Base-by-base conservation (phyloP, 2,888 invertebrate genomes). In the Miltochrista miniata region DNA sequence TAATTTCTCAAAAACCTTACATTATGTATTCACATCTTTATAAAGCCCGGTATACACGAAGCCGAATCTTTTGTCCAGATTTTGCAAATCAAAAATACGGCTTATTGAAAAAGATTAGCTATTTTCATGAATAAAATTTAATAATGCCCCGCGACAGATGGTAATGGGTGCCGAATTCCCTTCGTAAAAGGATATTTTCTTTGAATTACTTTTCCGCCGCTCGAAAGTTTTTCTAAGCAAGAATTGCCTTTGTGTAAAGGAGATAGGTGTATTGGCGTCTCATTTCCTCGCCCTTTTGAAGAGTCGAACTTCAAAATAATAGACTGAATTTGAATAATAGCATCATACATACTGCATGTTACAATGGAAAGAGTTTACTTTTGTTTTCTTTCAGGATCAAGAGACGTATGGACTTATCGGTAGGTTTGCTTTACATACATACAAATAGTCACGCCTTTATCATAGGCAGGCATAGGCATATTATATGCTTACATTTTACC, bases 311-410 rank as follows among this genome's bases (percentile, higher is more conserved):
- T 51, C 57, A 64, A 62, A 71, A 83, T 80, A 84, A 83, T 74
- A 72, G 76, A 58, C 52, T 47, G 72, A 75, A 84, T 85, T 85
- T 86, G 83, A 86, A 86, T 87, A 85, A 85, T 85, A 85, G 83
- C 84, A 80, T 68, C 63, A 70, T 70, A 68, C 63, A 70, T 70
- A 68, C 71, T 75, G 73, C 69, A 76, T 78, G 75, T 73, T 61
- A 48, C 68, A 56, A 42, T 47, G 55, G 64, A 72, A 71, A 64
- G 74, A 72, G 65, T 56, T 13, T 24, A 24, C 18, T 24, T 24
- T 24, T 4, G 18, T 24, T 24, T 24, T 4, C 2, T 24, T 24
- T 24, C 5, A 24, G 18, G 5, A 24, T 24, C 18, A 5, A 24
- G 18, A 24, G 5, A 24, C 18, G n/a, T n/a, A n/a, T n/a, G n/a